Evolutionary conservation across 2,113 vertebrate species (phyloP), one percentile per base, ranked within the genome.

Genomic region (Calyptomena viridis): DNA sequence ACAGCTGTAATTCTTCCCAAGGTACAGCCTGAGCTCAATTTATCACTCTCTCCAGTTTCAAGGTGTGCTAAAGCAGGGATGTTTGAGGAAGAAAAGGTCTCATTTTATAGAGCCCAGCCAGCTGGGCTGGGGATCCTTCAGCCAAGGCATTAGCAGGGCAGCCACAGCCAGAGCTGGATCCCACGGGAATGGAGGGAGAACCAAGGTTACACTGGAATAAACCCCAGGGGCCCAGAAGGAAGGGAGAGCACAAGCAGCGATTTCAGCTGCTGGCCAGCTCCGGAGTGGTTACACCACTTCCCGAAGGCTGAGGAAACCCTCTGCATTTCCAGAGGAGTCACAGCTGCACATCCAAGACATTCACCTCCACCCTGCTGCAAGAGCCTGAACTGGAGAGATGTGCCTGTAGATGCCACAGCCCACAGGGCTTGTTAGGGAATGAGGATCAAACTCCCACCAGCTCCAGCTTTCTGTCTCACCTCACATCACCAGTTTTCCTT

Each of bases 1-100:
- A 40, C 60, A 93, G 89, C 80, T 80, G 62, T 89, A 95, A 95
- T 87, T 95, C 92, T 84, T 96, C 71, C 74, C 66, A 76, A 59
- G 47, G 84, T 85, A 60, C 62, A 90, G 53, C 66, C 84, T 63
- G 53, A 72, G 77, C 87, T 95, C 71, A 8, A 64, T 95, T 96
- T 73, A 87, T 94, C 90, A 46, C 33, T 76, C 39, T 82, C 35
- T 67, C 56, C 60, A 59, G 44, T 75, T 91, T 72, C 84, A 75
- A 94, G 92, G 84, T 85, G 71, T 91, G 84, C 84, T 82, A 64
- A 56, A 82, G 25, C 55, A 75, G 64, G 60, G 62, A 55, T 33
- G 52, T 15, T 7, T 1, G 37, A 64, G 69, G 74, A 76, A 85
- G 62, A 68, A 82, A 64, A 87, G 49, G 56, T 75, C 69, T 94